Evolutionary conservation across 2,888 invertebrate genomes (phyloP).

Genomic region (Melitaea athalia): DNA sequence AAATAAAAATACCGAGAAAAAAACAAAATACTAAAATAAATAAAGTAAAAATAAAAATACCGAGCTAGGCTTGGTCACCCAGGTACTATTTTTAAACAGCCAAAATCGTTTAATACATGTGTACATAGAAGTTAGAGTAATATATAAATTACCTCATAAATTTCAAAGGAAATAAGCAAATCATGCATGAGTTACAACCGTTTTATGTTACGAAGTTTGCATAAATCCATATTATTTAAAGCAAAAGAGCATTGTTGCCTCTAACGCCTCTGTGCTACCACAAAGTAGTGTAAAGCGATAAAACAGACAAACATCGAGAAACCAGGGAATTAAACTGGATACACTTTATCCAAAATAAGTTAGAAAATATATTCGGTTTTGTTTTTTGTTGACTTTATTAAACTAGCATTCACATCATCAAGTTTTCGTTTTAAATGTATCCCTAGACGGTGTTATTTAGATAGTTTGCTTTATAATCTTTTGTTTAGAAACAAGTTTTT

Average conservation of each 20-base stretch:
- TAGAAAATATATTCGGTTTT: background rate
- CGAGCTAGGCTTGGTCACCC: too few relatives aligned
- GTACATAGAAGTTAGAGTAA: background rate
- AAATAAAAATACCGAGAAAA: too few relatives aligned
- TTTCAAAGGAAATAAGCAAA: conserved; percentile 14
- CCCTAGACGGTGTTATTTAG: too few relatives aligned
- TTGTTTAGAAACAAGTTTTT: too few relatives aligned
- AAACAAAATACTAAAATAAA: too few relatives aligned
- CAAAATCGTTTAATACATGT: background rate
- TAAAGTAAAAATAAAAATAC: too few relatives aligned
- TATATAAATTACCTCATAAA: background rate
- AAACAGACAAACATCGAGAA: conserved; percentile 26
- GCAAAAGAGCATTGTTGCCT: conserved; percentile 23
- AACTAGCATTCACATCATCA: too few relatives aligned
- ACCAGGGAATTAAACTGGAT: conserved; percentile 8
- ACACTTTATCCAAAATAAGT: background rate
- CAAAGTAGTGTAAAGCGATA: conserved; percentile 23
- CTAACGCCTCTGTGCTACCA: conserved; percentile 18
- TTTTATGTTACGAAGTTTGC: conserved; percentile 12
- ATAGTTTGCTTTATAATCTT: too few relatives aligned
- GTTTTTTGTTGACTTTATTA: background rate
- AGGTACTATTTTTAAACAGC: too few relatives aligned
- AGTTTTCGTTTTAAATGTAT: too few relatives aligned
- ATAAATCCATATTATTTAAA: conserved; percentile 29
- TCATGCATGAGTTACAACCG: conserved; percentile 7